Evolutionary conservation across 1,140 invertebrate species (phyloP), one percentile per base, ranked within the genome.

Genomic region (Papilio machaon): DNA sequence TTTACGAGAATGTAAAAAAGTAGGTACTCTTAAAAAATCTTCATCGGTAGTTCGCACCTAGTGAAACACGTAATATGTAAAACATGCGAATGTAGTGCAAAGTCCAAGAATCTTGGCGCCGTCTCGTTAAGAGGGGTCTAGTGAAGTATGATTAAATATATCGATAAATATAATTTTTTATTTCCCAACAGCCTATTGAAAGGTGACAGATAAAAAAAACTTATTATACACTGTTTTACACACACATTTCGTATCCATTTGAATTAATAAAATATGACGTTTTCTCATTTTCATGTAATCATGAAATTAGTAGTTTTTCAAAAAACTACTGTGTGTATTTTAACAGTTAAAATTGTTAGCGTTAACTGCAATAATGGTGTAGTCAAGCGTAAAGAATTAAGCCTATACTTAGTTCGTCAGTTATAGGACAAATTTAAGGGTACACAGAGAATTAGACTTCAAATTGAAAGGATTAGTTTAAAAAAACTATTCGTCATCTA

Each of bases 21-120:
- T n/a, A n/a, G 8, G 6, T 60, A 30, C 10, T 11, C 2, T 23
- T 23, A n/a, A 10, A 64, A 64, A 64, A 64, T 30, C 60, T 10
- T 30, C 19, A 64, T 23, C 8, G 4, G 30, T 35, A 7, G 38
- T 46, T 23, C 15, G 52, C 58, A 35, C 38, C 76, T 46, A 64
- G 64, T 38, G n/a, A 38, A 35, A n/a, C 38, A 60, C 58, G 76
- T 78, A 78, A 78, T 19, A 54, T 38, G 38, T 78, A 35, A 43
- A 78, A 78, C 64, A 64, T 9, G 17, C 76, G 58, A 79, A 79
- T 79, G 54, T 64, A 19, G 76, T 79, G 54, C 76, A 79, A 64
- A 79, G 58, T 79, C 76, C 58, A 46, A 79, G 76, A 54, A 79
- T 79, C 76, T 79, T 79, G 76, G 76, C 58, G 76, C 58, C 76